Conservation (phyloP, 2,888 invertebrate species). For the Heteromurus nitidus region DNA sequence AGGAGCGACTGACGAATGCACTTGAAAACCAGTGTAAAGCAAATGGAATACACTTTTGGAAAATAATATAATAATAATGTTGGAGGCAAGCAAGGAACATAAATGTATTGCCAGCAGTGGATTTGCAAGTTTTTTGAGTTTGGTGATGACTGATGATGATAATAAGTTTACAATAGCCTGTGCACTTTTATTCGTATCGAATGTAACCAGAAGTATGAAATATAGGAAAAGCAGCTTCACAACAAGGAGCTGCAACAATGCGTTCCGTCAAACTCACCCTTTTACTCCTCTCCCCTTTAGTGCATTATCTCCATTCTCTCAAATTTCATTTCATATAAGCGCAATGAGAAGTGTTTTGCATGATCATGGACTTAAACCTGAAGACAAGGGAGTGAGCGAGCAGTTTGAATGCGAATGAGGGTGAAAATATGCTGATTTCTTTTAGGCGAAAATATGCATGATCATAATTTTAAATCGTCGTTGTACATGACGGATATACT, state of each 20-base stretch:
- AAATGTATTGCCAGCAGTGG: slow-evolving; percentile 48
- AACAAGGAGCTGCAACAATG: slow-evolving; percentile 2
- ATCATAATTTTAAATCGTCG: too few species aligned
- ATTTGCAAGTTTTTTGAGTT: slow-evolving; percentile 67
- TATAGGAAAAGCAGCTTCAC: slow-evolving; percentile 13
- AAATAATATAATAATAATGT: slow-evolving; percentile 44
- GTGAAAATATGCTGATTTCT: too few species aligned
- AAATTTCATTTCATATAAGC: not conserved
- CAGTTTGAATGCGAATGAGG: slow-evolving; percentile 35
- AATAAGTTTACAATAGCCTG: slow-evolving; percentile 37
- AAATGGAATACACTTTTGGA: slow-evolving; percentile 37
- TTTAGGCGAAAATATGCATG: too few species aligned
- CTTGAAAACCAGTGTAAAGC: too few species aligned
- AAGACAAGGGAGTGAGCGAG: slow-evolving; percentile 17
- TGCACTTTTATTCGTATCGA: slow-evolving; percentile 9
- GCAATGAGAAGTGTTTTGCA: not conserved
- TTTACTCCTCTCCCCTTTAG: not conserved
- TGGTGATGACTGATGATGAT: slow-evolving; percentile 68
- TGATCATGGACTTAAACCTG: slow-evolving; percentile 39
- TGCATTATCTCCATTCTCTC: slow-evolving; percentile 14
- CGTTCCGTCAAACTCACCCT: not conserved
- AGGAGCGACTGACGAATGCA: too few species aligned
- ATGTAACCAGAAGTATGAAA: not conserved
- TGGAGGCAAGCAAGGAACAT: slow-evolving; percentile 24
- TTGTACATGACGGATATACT: too few species aligned